These are phyloP conservation scores for Cynopterus brachyotis DNA, from an alignment of 2,113 vertebrate genomes.

Conservation along the genomic window DNA sequence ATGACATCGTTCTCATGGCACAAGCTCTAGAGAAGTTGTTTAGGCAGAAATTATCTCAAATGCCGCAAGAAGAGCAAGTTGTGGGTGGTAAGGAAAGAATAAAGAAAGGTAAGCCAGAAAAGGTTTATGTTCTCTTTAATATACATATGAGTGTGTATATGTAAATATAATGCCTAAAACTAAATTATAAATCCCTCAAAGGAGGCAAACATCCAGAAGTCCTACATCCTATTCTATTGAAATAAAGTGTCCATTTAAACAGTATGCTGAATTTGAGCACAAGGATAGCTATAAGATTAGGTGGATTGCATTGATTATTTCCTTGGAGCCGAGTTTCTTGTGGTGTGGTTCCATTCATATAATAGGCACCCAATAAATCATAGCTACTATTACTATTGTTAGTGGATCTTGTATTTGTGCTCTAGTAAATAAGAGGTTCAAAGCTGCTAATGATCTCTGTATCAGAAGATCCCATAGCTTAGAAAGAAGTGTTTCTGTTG, in stretches of 20 bases:
- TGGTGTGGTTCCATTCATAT: neutral
- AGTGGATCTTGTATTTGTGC: neutral
- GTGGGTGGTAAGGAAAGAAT: conserved; percentile 82
- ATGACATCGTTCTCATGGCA: conserved; percentile 96
- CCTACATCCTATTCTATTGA: neutral
- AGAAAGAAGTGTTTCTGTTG: neutral
- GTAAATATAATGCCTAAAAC: neutral
- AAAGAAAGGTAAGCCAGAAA: conserved; percentile 81
- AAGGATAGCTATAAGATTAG: neutral
- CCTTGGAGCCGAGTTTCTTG: neutral
- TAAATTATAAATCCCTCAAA: conserved; percentile 4
- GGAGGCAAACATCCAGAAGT: neutral
- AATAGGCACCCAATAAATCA: too few species aligned
- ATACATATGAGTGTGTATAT: neutral
- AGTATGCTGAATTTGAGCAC: neutral
- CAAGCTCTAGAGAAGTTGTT: conserved; percentile 93
- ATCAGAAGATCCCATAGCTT: neutral
- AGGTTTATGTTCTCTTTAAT: neutral
- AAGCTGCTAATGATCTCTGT: neutral
- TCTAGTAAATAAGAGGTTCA: neutral
- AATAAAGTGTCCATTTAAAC: neutral
- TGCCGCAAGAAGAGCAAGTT: conserved; percentile 90
- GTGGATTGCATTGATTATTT: neutral
- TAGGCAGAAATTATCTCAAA: conserved; percentile 89
- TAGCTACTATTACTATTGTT: neutral